These are phyloP conservation scores for Pseudotriccus pelzelni DNA, from an alignment of 2,797 vertebrate species.

Conservation along the genomic window DNA sequence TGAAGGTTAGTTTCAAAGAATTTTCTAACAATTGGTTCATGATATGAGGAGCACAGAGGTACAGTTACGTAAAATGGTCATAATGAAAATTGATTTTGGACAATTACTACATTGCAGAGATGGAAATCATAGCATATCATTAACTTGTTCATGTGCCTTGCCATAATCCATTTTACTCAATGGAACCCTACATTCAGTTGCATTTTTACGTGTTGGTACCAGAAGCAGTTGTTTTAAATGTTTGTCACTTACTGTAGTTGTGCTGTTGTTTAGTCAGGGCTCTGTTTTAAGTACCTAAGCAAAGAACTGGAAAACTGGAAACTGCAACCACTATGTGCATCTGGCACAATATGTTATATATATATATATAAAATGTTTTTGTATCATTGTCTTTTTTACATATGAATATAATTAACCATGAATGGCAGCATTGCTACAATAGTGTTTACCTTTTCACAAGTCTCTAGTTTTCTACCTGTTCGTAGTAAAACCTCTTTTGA, in stretches of 20 bases:
- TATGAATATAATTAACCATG: neutral
- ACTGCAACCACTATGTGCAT: neutral
- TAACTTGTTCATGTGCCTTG: neutral
- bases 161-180: neutral
- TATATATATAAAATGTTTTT: neutral
- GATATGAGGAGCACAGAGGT: neutral
- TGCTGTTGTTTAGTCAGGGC: neutral
- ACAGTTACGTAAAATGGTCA: neutral
- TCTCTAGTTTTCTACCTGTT: neutral
- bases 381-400: neutral
- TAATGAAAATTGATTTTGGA: neutral
- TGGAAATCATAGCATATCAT: neutral
- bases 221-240: neutral
- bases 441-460: neutral
- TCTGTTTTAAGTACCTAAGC: neutral
- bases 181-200: neutral
- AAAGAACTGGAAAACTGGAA: neutral
- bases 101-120: neutral
- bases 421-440: neutral
- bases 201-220: neutral
- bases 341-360: neutral
- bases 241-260: neutral
- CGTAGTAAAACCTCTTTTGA: neutral
- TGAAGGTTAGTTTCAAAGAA: neutral
- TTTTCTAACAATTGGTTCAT: neutral